Percentiles rank a stretch among this genome's conserved stretches.
These are phyloP conservation scores for Cassiopea andromeda DNA, from an alignment of 30 jellyfish, hydroid and myxozoan species.

Conservation along the genomic window DNA sequence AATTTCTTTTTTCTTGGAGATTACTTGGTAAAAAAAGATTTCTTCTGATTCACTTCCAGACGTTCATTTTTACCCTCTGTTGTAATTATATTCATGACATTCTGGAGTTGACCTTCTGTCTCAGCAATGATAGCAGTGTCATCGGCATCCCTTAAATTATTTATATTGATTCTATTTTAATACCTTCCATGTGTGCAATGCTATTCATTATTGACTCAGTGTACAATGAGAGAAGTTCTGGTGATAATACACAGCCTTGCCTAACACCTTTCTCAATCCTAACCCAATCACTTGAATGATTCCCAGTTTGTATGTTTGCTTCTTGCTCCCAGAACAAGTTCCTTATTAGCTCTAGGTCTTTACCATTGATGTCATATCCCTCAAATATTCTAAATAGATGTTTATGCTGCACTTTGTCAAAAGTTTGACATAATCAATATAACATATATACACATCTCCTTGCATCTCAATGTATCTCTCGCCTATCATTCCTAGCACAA, in stretches of 20 bases:
- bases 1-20: conserved; percentile 9
- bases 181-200: conserved; percentile 12
- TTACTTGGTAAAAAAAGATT: not conserved
- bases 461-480: conserved; percentile 24
- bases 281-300: conserved; percentile 24
- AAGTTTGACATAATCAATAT: conserved; percentile 56
- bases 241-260: conserved; percentile 11
- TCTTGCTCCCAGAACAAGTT: conserved; percentile 63
- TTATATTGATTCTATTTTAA: conserved; percentile 30
- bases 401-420: conserved; percentile 51
- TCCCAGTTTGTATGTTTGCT: conserved; percentile 13
- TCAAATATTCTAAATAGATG: conserved; percentile 24
- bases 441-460: conserved; percentile 18
- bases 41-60: conserved; percentile 14
- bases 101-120: conserved; percentile 38
- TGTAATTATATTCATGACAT: conserved; percentile 6
- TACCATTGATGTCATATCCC: conserved; percentile 32
- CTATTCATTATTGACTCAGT: not conserved
- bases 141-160: conserved; percentile 50
- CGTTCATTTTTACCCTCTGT: conserved; percentile 22
- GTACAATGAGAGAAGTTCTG: conserved; percentile 3
- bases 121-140: conserved; percentile 47
- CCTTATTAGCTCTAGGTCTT: conserved; percentile 25
- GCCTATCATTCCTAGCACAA: not conserved
- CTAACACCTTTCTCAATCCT: conserved; percentile 31